A percentile compares a stretch with the other conserved stretches of the same genome.
Evolutionary conservation across 2,113 vertebrate genomes (phyloP).

Genomic region (Porphyrio hochstetteri): DNA sequence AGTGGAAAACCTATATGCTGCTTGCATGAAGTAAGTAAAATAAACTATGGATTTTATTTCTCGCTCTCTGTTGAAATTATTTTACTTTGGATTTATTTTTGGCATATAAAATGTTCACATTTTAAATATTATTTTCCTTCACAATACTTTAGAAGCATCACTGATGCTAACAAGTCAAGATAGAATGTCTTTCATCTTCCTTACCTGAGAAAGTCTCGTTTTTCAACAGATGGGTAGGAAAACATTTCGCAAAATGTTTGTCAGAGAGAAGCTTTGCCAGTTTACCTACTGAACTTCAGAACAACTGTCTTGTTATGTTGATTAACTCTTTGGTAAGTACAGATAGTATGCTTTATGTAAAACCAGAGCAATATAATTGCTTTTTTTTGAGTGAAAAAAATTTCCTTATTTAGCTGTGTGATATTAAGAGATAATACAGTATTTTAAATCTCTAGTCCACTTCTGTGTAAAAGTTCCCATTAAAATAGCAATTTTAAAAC

Average conservation of each 20-base stretch:
- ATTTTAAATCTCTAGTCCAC: neutral
- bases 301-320: slow-evolving; percentile 81
- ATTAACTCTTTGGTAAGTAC: slow-evolving; percentile 87
- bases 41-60: neutral
- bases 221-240: slow-evolving; percentile 86
- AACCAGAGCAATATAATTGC: neutral
- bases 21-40: slow-evolving; percentile 88
- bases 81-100: neutral
- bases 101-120: neutral
- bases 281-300: slow-evolving; percentile 87
- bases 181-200: neutral
- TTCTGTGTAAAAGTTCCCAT: slow-evolving; percentile 4
- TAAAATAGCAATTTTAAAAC: neutral
- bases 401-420: slow-evolving; percentile 4
- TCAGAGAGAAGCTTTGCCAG: slow-evolving; percentile 90
- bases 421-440: neutral
- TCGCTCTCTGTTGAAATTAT: slow-evolving; percentile 10
- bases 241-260: slow-evolving; percentile 91
- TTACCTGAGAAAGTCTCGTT: slow-evolving; percentile 42
- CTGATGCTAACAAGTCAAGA: neutral
- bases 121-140: slow-evolving; percentile 9
- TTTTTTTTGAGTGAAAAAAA: too few relatives aligned
- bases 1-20: slow-evolving; percentile 82
- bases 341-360: neutral
- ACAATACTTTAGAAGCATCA: neutral